phyloP scores from a whole-genome alignment of 2,888 invertebrate species.

The Argyra leucocephala region DNA sequence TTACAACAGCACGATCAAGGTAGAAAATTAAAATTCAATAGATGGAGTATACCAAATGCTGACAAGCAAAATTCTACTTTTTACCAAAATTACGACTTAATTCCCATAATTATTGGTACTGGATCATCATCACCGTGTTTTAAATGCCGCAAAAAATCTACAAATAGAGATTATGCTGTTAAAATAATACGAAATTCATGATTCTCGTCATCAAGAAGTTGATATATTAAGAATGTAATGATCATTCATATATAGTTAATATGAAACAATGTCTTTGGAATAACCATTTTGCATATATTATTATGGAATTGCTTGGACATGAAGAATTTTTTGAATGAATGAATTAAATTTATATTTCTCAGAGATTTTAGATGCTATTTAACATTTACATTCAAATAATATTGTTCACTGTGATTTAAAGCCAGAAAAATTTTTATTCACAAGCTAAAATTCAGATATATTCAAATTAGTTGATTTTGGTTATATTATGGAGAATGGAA shows the following conservation, averaged over 20 bases:
- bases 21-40: neutral
- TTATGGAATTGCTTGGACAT: conserved; percentile 75
- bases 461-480: conserved; percentile 95
- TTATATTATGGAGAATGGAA: conserved; percentile 47
- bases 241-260: conserved; percentile 78
- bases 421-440: conserved; percentile 62
- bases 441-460: conserved; percentile 42
- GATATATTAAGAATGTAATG: conserved; percentile 66
- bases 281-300: conserved; percentile 78
- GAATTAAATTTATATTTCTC: conserved; percentile 41
- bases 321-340: conserved; percentile 72
- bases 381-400: conserved; percentile 72
- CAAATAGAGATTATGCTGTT: conserved; percentile 72
- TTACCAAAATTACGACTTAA: conserved; percentile 70
- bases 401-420: conserved; percentile 91
- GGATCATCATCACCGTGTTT: conserved; percentile 85
- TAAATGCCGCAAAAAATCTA: conserved; percentile 63
- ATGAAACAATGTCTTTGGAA: conserved; percentile 77
- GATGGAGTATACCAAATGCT: neutral
- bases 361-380: conserved; percentile 73
- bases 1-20: neutral
- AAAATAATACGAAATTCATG: conserved; percentile 51
- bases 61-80: conserved; percentile 64
- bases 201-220: conserved; percentile 52
- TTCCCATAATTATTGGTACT: conserved; percentile 66